A percentile compares a stretch with the other conserved stretches of the same genome.
Evolutionary conservation across 2,113 vertebrate species (phyloP).

Genomic region (Chunga burmeisteri): DNA sequence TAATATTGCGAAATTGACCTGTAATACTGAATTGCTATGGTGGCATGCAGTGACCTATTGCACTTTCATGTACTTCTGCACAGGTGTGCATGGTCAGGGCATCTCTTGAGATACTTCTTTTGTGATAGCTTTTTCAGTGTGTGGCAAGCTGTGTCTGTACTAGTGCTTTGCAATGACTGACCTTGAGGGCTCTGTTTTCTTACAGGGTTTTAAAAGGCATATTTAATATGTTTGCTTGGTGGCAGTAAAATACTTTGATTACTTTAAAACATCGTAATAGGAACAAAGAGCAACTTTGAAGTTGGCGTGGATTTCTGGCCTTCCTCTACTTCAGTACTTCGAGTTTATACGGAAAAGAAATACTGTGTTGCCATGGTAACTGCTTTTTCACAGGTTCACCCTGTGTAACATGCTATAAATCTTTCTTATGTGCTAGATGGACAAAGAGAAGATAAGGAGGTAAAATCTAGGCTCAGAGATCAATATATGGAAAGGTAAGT

Average conservation of each 20-base stretch:
- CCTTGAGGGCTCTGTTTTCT: neutral
- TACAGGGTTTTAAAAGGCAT: neutral
- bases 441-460: constrained; percentile 42
- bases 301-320: neutral
- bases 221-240: neutral
- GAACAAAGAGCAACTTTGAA: constrained; percentile 27
- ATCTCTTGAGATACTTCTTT: neutral
- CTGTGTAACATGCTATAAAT: constrained; percentile 50
- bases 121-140: accelerated
- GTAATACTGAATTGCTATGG: neutral
- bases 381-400: constrained; percentile 35
- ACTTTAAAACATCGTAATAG: neutral
- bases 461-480: constrained; percentile 43
- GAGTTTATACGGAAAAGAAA: constrained; percentile 53
- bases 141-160: neutral
- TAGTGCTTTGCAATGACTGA: neutral
- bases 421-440: constrained; percentile 48
- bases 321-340: neutral
- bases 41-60: neutral
- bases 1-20: neutral
- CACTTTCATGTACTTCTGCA: neutral
- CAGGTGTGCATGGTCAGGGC: neutral
- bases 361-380: constrained; percentile 63
- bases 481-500: neutral
- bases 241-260: neutral